phyloP scores from a whole-genome alignment of 2,113 vertebrate genomes.

The Pelusios castaneus region DNA sequence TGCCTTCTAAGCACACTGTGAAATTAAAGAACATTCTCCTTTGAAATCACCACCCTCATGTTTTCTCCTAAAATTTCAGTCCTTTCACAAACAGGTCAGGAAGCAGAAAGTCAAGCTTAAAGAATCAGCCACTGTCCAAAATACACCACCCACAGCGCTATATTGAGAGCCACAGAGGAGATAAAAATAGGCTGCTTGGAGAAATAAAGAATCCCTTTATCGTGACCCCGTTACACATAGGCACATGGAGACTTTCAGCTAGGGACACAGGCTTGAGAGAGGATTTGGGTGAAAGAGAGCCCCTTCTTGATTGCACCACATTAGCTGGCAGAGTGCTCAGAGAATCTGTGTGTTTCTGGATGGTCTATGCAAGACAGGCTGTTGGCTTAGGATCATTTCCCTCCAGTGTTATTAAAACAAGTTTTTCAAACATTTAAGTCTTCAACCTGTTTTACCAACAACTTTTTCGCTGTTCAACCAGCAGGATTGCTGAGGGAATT shows the following conservation, averaged over 20 bases:
- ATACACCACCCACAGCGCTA: background rate
- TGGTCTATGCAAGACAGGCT: background rate
- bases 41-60: background rate
- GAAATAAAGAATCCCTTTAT: background rate
- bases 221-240: rapidly evolving
- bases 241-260: background rate
- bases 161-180: background rate
- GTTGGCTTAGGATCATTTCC: conserved; percentile 48
- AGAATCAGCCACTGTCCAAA: background rate
- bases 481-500: conserved; percentile 43
- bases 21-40: background rate
- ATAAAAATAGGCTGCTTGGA: background rate
- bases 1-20: rapidly evolving
- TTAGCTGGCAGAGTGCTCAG: background rate
- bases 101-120: background rate
- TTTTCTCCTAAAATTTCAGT: too few species aligned
- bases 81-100: background rate
- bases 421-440: conserved; percentile 57
- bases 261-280: rapidly evolving
- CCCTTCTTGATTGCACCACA: background rate
- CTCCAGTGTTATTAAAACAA: conserved; percentile 46
- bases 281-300: too few species aligned
- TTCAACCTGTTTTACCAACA: conserved; percentile 59
- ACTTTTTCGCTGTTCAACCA: conserved; percentile 42
- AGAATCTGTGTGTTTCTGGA: background rate